Conservation (phyloP, 64 coral and sea anemone genomes). For the Montipora efflorescens region DNA sequence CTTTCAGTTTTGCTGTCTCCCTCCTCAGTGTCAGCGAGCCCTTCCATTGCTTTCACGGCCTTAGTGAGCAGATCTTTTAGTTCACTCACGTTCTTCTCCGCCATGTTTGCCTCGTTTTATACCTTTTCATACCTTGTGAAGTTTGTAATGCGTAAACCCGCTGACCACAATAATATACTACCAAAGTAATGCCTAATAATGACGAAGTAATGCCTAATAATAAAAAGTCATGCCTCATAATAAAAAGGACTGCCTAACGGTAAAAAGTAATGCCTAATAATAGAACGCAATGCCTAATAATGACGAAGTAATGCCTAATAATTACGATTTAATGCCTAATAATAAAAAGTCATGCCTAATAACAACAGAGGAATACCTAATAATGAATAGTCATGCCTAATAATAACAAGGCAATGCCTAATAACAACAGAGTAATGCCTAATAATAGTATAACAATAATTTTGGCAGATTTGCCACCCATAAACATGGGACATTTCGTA, state of each 20-base stretch:
- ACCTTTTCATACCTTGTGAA: too few relatives aligned
- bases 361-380: not conserved
- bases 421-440: slow-evolving; percentile 1
- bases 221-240: not conserved
- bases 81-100: not conserved
- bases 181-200: not conserved
- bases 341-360: too few relatives aligned
- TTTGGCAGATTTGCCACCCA: not conserved
- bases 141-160: not conserved
- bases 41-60: not conserved
- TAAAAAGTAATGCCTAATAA: not conserved
- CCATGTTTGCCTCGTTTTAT: not conserved
- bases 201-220: not conserved
- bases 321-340: not conserved
- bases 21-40: not conserved
- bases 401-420: slow-evolving; percentile 3
- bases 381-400: not conserved
- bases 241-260: not conserved
- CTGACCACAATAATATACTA: not conserved
- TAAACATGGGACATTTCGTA: too few relatives aligned
- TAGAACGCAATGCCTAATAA: not conserved
- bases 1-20: not conserved
- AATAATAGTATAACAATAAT: not conserved
- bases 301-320: not conserved
- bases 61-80: not conserved